A percentile compares a stretch with the other conserved stretches of the same genome.
Conservation (phyloP, 2,888 invertebrate genomes). For the Phania funesta region DNA sequence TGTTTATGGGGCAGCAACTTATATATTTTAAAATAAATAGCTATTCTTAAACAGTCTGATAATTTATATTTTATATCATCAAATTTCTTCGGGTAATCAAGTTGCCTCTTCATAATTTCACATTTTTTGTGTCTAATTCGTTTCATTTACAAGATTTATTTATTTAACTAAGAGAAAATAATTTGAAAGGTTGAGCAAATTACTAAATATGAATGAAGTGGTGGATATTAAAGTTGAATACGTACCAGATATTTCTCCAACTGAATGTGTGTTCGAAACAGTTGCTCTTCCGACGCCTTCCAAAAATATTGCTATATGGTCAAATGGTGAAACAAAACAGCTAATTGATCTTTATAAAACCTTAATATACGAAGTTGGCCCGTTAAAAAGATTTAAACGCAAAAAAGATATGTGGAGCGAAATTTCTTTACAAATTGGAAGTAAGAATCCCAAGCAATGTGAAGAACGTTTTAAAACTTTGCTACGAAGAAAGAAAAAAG, state of each 20-base stretch:
- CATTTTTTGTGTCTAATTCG: background rate
- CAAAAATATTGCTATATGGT: constrained; percentile 23
- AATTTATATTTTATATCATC: too few species aligned
- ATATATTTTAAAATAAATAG: too few species aligned
- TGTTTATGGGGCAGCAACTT: too few species aligned
- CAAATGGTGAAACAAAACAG: constrained; percentile 19
- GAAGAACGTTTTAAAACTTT: constrained; percentile 37
- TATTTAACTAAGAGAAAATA: too few species aligned
- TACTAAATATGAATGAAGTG: background rate
- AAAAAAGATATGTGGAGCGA: constrained; percentile 38
- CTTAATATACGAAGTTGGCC: constrained; percentile 21
- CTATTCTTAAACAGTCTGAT: too few species aligned
- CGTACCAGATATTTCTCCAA: constrained; percentile 7
- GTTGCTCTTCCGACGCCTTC: background rate
- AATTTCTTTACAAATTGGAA: constrained; percentile 18
- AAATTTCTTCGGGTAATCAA: background rate
- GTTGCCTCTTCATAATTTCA: background rate
- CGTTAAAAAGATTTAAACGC: background rate
- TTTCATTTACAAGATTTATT: too few species aligned
- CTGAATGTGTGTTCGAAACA: background rate
- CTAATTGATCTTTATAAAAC: constrained; percentile 20
- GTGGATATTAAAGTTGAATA: constrained; percentile 22
- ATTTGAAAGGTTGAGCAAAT: too few species aligned
- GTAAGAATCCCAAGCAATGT: constrained; percentile 28
- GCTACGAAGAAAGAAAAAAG: constrained; percentile 20